These are phyloP conservation scores for Crocuta crocuta DNA, from an alignment of 2,113 vertebrate species.

Conservation along the genomic window DNA sequence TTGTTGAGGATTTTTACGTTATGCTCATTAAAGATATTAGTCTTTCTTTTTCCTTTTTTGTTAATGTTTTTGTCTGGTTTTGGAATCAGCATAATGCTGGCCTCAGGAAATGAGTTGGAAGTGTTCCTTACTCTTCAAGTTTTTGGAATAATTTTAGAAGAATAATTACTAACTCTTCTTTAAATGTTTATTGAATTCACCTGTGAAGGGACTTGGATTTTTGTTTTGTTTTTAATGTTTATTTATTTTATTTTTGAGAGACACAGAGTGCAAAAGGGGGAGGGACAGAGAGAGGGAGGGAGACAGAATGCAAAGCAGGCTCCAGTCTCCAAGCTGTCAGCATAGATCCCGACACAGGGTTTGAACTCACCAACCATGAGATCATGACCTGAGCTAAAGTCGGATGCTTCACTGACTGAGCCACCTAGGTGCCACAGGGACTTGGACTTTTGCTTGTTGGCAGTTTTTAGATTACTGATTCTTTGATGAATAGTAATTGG, in stretches of 20 bases:
- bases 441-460: neutral
- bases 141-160: neutral
- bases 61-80: neutral
- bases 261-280: neutral
- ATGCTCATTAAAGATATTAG: neutral
- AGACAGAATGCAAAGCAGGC: neutral
- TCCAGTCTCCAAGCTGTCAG: neutral
- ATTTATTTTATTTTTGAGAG: neutral
- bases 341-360: too few species aligned
- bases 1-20: neutral
- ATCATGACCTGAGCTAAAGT: neutral
- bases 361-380: too few species aligned
- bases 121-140: neutral
- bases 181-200: neutral
- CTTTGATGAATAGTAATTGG: neutral
- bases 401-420: neutral
- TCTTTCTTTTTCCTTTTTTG: neutral
- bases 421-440: neutral
- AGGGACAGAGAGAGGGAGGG: neutral
- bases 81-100: neutral
- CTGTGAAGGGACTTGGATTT: neutral
- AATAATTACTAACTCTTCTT: neutral
- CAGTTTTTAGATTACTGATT: neutral
- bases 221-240: neutral
- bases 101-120: neutral